Evolutionary conservation across 2,888 invertebrate species (phyloP).

Genomic region (Pelosia muscerda): DNA sequence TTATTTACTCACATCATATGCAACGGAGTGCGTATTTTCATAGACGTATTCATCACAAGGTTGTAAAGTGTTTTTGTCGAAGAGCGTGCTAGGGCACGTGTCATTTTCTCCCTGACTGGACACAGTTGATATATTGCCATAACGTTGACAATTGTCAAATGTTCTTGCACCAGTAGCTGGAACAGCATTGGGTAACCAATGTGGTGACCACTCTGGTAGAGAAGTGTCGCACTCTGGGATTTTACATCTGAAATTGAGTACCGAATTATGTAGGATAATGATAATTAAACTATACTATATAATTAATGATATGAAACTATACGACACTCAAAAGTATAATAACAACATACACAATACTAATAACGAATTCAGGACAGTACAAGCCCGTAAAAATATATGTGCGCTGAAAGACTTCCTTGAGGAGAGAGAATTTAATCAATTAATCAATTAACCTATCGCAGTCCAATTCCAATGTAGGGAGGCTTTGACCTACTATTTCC

Average conservation of each 20-base stretch:
- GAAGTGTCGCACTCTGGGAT: slow-evolving; percentile 67
- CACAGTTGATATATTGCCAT: slow-evolving; percentile 41
- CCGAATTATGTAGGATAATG: not conserved
- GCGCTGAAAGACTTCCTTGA: no score
- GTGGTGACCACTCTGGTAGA: slow-evolving; percentile 62
- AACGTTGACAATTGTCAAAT: slow-evolving; percentile 81
- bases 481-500: no score
- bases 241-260: slow-evolving; percentile 58
- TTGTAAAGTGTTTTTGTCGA: slow-evolving; percentile 53
- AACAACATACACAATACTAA: no score
- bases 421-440: no score
- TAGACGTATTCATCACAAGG: slow-evolving; percentile 68
- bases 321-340: no score
- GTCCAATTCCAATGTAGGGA: no score
- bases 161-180: slow-evolving; percentile 62
- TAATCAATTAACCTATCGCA: no score
- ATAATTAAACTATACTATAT: not conserved
- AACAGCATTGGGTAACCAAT: slow-evolving; percentile 80
- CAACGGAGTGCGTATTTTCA: slow-evolving; percentile 68
- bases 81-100: slow-evolving; percentile 66
- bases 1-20: slow-evolving; percentile 70
- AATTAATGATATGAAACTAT: no score
- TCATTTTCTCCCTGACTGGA: slow-evolving; percentile 21
- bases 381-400: no score
- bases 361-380: no score